phyloP scores from a whole-genome alignment of 2,888 invertebrate genomes.

The Theretra japonica region DNA sequence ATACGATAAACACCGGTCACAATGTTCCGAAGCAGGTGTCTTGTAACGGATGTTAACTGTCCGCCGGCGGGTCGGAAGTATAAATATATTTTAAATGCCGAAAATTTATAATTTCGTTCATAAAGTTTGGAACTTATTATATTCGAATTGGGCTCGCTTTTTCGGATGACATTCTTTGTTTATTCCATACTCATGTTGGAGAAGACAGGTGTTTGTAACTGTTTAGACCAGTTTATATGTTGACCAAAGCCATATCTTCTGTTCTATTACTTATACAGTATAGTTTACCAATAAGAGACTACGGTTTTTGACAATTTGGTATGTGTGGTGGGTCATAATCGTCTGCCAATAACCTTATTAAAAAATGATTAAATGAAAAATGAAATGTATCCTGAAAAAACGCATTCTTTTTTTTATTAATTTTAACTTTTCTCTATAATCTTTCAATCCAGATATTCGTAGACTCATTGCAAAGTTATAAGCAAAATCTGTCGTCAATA shows the following conservation, averaged over 20 bases:
- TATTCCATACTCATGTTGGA: background rate
- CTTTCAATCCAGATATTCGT: too few species aligned
- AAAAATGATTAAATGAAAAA: too few species aligned
- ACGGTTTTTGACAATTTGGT: too few species aligned
- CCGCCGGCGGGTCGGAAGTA: constrained; percentile 55
- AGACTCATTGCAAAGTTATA: too few species aligned
- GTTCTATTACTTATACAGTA: too few species aligned
- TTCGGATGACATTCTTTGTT: background rate
- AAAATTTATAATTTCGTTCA: constrained; percentile 43
- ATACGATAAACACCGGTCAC: constrained; percentile 16
- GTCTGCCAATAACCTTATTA: too few species aligned
- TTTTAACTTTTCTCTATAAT: too few species aligned
- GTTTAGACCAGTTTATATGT: background rate
- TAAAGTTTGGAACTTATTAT: constrained; percentile 6
- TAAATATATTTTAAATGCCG: constrained; percentile 52
- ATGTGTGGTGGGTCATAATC: too few species aligned
- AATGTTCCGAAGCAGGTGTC: constrained; percentile 53
- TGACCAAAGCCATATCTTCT: background rate
- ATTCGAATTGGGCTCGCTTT: background rate
- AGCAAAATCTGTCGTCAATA: too few species aligned
- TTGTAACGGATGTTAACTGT: constrained; percentile 52
- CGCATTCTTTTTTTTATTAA: too few species aligned
- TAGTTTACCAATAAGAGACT: too few species aligned
- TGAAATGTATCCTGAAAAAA: too few species aligned
- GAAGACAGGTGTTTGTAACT: background rate